Base-by-base conservation (phyloP, 1,140 invertebrate species). In the Plectrocnemia conspersa region DNA sequence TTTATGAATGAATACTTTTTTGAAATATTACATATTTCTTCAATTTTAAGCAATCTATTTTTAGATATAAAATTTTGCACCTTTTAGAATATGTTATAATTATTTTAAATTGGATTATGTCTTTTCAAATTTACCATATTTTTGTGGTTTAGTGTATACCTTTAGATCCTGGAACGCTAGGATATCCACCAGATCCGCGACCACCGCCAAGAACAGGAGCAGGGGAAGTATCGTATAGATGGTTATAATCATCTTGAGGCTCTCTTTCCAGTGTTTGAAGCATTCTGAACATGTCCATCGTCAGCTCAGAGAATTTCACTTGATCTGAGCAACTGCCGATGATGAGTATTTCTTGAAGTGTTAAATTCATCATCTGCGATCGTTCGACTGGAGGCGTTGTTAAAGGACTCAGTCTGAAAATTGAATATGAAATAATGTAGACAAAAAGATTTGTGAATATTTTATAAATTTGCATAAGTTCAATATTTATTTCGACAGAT, bases 231-330 rank as follows among this genome's bases (percentile, higher is more conserved):
- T 94, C 90, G 68, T 89, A 89, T 29, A 88, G 76, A 67, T 90
- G 88, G 64, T 85, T 86, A 16, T 80, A 79, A 58, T 91, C 88
- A 61, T 92, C 89, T 63, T 87, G 85, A 15, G 90, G 91, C 68
- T 97, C 93, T 57, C 92, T 75, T 71, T 97, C 94, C 40, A 97
- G 71, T 1, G 91, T 94, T 76, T 97, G 94, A 33, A 97, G 79
- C 85, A 98, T 97, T 61, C 93, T 79, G 69, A 93, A 98, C 94
- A 98, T 98, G 73, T 98, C 95, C 77, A 98, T 86, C 15, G 95
- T 97, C 49, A 98, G 75, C 73, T 97, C 94, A 62, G 92, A 96
- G 76, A 97, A 97, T 73, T 97, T 97, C n/a, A 94, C 90, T 79
- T 97, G 93, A 68, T 96, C 90, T 63, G 85, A 82, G 64, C 89